Evolutionary conservation across 1,140 invertebrate genomes (phyloP).

Genomic region (Drosophila serrata): DNA sequence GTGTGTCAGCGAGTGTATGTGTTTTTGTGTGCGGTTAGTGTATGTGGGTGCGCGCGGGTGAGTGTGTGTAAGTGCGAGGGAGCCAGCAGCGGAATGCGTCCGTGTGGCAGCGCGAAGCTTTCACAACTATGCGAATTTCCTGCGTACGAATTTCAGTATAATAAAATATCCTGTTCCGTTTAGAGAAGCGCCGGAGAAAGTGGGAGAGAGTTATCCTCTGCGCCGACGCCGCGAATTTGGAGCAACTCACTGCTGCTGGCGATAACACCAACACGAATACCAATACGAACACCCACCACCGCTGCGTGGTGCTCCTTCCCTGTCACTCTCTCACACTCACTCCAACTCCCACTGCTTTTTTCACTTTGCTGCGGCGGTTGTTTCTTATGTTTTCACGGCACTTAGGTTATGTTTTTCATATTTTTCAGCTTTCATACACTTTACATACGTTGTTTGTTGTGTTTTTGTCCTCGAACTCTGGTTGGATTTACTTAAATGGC

Average conservation of each 20-base stretch:
- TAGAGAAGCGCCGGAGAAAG: slow-evolving; percentile 28
- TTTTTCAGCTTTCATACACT: neutral
- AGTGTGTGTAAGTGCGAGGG: slow-evolving; percentile 38
- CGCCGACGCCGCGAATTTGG: slow-evolving; percentile 69
- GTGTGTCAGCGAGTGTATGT: slow-evolving; percentile 41
- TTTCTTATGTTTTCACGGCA: slow-evolving; percentile 5
- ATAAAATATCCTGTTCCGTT: slow-evolving; percentile 83
- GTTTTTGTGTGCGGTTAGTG: slow-evolving; percentile 22
- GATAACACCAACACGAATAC: slow-evolving; percentile 51
- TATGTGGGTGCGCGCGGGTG: slow-evolving; percentile 30
- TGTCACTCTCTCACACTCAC: neutral
- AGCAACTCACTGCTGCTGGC: slow-evolving; percentile 73
- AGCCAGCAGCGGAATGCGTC: slow-evolving; percentile 77
- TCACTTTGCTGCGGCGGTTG: slow-evolving; percentile 26
- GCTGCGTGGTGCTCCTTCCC: slow-evolving; percentile 4
- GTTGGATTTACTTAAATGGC: neutral
- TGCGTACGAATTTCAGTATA: slow-evolving; percentile 83
- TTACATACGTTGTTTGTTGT: neutral
- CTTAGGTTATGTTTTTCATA: slow-evolving; percentile 4
- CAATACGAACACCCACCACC: slow-evolving; percentile 47
- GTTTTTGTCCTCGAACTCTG: slow-evolving; percentile 7
- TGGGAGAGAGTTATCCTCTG: slow-evolving; percentile 33
- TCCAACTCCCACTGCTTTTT: slow-evolving; percentile 31
- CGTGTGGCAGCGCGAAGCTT: slow-evolving; percentile 82
- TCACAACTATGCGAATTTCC: slow-evolving; percentile 81